Evolutionary conservation across 1,140 invertebrate genomes (phyloP).

Genomic region (Carposina sasakii): DNA sequence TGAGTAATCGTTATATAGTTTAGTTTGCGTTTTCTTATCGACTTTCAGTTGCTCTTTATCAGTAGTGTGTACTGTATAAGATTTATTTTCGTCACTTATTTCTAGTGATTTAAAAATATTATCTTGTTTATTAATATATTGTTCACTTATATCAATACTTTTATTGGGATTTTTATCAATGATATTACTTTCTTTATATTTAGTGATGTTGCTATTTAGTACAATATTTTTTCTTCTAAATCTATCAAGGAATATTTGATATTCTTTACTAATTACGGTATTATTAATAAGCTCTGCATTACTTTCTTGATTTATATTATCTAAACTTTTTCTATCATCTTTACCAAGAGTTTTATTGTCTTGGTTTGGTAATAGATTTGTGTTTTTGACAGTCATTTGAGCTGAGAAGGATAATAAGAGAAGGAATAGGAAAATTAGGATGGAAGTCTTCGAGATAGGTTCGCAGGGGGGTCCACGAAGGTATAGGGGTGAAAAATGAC

Average conservation of each 20-base stretch:
- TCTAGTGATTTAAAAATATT: too few relatives aligned
- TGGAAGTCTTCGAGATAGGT: constrained; percentile 34
- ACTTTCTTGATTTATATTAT: constrained; percentile 4
- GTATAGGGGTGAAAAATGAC: constrained; percentile 28
- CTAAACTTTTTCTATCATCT: neutral
- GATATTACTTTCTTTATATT: constrained; percentile 13
- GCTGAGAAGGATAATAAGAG: constrained; percentile 30
- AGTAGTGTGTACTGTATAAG: too few relatives aligned
- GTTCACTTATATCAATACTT: too few relatives aligned
- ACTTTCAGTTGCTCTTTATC: constrained; percentile 52
- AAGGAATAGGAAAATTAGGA: constrained; percentile 31
- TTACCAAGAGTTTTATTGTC: neutral
- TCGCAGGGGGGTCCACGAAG: constrained; percentile 46
- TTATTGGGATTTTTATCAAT: too few relatives aligned
- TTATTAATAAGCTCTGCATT: constrained; percentile 14
- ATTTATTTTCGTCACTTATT: too few relatives aligned
- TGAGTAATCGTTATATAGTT: constrained; percentile 53
- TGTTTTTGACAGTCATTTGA: constrained; percentile 35
- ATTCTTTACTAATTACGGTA: constrained; percentile 29
- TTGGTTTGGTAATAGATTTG: neutral
- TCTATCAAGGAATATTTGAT: constrained; percentile 41
- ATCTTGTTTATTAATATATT: too few relatives aligned
- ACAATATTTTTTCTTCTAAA: constrained; percentile 44
- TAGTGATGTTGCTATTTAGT: neutral
- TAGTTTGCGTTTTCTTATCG: constrained; percentile 46